Evolutionary conservation across 2,113 vertebrate species (phyloP).

Genomic region (Pitta sordida): DNA sequence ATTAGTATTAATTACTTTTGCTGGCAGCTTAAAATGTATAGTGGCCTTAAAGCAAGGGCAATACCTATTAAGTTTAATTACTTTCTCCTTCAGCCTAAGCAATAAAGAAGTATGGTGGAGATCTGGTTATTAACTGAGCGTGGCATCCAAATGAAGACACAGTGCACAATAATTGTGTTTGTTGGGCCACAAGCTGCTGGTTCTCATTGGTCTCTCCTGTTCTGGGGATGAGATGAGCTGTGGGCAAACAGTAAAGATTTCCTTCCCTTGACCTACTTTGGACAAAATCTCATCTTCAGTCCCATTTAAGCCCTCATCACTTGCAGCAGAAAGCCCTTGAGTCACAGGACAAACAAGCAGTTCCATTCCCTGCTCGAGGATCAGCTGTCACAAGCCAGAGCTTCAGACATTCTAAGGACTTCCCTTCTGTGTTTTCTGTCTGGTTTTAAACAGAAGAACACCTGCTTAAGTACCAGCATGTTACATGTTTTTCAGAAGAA

Average conservation of each 20-base stretch:
- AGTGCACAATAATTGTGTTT: constrained; percentile 29
- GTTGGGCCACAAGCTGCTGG: constrained; percentile 1
- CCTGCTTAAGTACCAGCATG: background rate
- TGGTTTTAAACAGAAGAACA: background rate
- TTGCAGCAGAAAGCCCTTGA: background rate
- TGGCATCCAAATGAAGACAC: constrained; percentile 63
- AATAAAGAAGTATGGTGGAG: constrained; percentile 51
- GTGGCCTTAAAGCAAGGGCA: constrained; percentile 59
- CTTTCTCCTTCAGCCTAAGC: constrained; percentile 58
- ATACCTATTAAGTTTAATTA: constrained; percentile 64
- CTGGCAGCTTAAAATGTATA: constrained; percentile 9
- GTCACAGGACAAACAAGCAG: background rate
- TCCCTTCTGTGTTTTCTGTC: background rate
- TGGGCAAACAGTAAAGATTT: background rate
- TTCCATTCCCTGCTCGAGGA: background rate
- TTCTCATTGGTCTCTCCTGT: background rate
- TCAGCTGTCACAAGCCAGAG: background rate
- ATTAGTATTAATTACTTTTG: constrained; percentile 56
- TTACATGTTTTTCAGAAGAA: background rate
- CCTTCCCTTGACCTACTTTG: constrained; percentile 21
- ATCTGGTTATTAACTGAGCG: constrained; percentile 58
- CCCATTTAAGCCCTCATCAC: background rate
- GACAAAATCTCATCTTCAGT: background rate
- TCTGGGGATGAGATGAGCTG: background rate
- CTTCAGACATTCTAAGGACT: background rate